These are phyloP conservation scores for Sitta europaea DNA, from an alignment of 2,113 vertebrate species.

Conservation along the genomic window DNA sequence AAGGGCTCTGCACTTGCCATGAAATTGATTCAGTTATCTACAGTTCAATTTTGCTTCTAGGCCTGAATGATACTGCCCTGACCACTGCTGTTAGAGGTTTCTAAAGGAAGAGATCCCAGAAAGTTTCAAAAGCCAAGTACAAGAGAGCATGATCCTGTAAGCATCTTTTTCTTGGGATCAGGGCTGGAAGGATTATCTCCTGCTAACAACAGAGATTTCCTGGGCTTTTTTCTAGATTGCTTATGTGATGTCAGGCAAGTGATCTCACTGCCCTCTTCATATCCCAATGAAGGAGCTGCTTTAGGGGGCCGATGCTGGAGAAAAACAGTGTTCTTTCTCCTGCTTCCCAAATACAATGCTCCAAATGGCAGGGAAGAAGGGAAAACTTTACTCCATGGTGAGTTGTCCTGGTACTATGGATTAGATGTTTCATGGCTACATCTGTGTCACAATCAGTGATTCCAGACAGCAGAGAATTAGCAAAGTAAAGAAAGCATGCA, in stretches of 20 bases:
- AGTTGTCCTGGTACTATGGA: background rate
- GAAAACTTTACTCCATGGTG: background rate
- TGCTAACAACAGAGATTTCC: background rate
- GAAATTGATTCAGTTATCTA: background rate
- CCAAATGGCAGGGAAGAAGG: background rate
- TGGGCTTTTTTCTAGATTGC: background rate
- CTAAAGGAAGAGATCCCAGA: background rate
- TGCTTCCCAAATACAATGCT: background rate
- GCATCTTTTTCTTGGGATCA: background rate
- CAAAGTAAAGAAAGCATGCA: background rate
- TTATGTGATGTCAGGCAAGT: background rate
- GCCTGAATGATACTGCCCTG: background rate
- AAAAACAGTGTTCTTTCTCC: background rate
- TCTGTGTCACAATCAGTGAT: background rate
- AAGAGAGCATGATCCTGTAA: background rate
- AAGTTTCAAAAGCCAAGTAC: background rate
- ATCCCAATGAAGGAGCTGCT: background rate
- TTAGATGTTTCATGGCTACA: background rate
- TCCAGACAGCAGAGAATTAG: background rate
- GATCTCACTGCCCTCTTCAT: background rate
- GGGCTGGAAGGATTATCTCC: background rate
- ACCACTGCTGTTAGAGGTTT: background rate
- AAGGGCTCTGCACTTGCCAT: background rate
- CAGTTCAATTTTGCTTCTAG: background rate
- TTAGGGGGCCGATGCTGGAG: background rate